A percentile compares a stretch with the other conserved stretches of the same genome.
phyloP scores from a whole-genome alignment of 2,113 vertebrate species.

The Myotis davidii region DNA sequence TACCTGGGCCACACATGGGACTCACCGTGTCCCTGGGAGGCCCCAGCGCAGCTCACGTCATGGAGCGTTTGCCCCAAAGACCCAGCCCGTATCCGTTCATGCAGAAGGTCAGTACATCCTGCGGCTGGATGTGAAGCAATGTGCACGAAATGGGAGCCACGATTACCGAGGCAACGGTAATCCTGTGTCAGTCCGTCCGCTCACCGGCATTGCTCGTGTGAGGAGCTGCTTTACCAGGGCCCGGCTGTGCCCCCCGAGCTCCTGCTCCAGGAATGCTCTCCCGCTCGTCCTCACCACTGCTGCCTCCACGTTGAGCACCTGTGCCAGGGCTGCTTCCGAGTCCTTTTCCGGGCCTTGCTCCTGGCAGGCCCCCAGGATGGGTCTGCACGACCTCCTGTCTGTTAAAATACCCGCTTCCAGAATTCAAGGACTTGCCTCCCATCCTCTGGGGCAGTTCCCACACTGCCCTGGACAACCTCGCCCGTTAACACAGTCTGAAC shows the following conservation, averaged over 20 bases:
- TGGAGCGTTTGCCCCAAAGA: neutral
- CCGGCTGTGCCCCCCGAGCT: fast-evolving
- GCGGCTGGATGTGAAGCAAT: fast-evolving
- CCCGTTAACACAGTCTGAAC: neutral
- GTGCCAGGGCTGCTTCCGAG: no score
- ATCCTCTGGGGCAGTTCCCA: neutral
- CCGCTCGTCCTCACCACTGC: fast-evolving
- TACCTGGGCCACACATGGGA: fast-evolving
- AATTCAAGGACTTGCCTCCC: neutral
- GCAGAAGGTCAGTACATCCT: fast-evolving
- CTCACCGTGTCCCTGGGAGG: fast-evolving
- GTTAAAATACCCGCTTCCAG: neutral
- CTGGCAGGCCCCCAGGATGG: neutral
- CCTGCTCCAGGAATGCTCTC: neutral
- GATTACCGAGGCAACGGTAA: fast-evolving
- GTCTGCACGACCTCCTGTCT: neutral
- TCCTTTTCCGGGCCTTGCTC: neutral
- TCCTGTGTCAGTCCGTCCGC: fast-evolving
- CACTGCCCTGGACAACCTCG: neutral
- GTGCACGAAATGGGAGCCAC: fast-evolving
- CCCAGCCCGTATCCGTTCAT: neutral
- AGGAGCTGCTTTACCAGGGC: fast-evolving
- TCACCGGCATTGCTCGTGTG: fast-evolving
- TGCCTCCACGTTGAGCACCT: fast-evolving
- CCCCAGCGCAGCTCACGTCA: no score